These are phyloP conservation scores for Brevimyrus niger DNA, from an alignment of 2,113 vertebrate species.

Conservation along the genomic window DNA sequence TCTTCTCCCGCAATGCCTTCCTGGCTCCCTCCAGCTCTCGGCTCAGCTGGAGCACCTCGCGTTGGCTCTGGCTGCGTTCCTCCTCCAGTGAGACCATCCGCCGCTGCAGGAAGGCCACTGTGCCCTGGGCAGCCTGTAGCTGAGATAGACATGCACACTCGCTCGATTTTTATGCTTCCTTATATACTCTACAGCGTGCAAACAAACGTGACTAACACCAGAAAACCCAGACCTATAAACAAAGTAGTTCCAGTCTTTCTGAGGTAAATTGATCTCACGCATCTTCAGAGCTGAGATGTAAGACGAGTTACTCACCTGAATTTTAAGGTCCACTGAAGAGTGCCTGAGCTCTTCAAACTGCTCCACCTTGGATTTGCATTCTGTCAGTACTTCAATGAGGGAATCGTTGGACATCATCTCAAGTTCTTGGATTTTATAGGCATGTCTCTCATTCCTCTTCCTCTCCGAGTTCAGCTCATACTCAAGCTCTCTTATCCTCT, in stretches of 20 bases:
- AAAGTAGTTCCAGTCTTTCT: background rate
- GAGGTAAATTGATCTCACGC: background rate
- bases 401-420: constrained; percentile 16
- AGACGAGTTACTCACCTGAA: constrained; percentile 30
- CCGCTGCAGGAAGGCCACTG: constrained; percentile 32
- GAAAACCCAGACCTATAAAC: background rate
- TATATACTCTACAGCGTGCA: background rate
- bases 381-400: constrained; percentile 37
- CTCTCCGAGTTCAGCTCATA: background rate
- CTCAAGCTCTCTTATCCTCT: background rate
- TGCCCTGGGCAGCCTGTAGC: constrained; percentile 38
- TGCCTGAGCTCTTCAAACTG: constrained; percentile 42
- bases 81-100: constrained; percentile 33
- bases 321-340: constrained; percentile 31
- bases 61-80: constrained; percentile 28
- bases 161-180: background rate
- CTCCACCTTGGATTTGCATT: constrained; percentile 41
- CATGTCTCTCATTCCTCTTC: background rate
- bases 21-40: constrained; percentile 24
- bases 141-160: constrained; percentile 10
- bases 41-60: constrained; percentile 27
- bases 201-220: background rate
- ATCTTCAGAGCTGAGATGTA: background rate
- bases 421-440: constrained; percentile 1
- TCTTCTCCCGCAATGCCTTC: constrained; percentile 21